These are phyloP conservation scores for Simalia tracyae DNA, from an alignment of 2,797 vertebrate genomes.

Conservation along the genomic window DNA sequence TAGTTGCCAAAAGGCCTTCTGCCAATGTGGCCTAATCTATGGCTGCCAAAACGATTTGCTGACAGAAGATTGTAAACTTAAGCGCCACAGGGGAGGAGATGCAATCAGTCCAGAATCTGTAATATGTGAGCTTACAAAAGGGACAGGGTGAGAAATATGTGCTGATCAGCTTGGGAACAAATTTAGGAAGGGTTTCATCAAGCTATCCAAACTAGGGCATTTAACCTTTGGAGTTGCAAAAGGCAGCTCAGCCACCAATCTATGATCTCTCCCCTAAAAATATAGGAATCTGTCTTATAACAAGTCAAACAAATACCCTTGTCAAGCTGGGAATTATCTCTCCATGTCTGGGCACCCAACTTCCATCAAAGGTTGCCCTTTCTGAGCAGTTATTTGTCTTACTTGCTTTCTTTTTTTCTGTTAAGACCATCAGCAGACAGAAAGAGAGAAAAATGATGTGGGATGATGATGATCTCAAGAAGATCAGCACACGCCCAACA, in stretches of 20 bases:
- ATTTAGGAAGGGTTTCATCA: background rate
- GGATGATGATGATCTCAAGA: background rate
- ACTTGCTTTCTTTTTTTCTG: background rate
- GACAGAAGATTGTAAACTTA: slow-evolving; percentile 20
- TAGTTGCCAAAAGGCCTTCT: slow-evolving; percentile 45
- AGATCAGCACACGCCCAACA: background rate
- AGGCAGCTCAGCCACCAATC: background rate
- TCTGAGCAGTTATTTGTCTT: background rate
- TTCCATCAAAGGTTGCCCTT: background rate
- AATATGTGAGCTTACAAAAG: background rate
- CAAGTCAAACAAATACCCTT: background rate
- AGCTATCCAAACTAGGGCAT: background rate
- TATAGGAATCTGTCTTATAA: background rate
- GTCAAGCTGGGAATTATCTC: background rate
- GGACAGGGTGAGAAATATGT: background rate
- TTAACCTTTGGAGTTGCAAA: background rate
- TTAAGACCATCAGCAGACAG: background rate
- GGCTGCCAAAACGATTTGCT: slow-evolving; percentile 52
- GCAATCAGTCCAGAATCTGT: slow-evolving; percentile 31
- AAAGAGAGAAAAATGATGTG: background rate
- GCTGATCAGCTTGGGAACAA: background rate
- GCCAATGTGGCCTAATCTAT: slow-evolving; percentile 54
- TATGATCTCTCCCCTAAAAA: background rate
- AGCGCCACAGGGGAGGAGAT: slow-evolving; percentile 32
- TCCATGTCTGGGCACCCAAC: background rate